These are phyloP conservation scores for Spinibarbus caldwelli DNA, from an alignment of 2,797 vertebrate species.

Conservation along the genomic window DNA sequence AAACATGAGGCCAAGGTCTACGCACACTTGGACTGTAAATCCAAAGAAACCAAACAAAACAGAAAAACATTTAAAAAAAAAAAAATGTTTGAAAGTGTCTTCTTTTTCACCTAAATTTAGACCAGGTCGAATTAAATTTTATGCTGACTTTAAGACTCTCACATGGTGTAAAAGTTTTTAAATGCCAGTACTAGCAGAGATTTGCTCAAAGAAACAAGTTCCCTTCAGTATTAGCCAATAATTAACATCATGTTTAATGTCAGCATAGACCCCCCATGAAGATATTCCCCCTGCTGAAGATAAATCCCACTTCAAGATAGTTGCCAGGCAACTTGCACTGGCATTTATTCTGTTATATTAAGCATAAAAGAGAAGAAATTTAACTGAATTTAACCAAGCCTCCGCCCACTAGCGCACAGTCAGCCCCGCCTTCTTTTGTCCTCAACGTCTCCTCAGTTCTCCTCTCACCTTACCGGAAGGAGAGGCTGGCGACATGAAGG, in stretches of 20 bases:
- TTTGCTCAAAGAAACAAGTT: slow-evolving; percentile 40
- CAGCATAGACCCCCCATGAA: slow-evolving; percentile 39
- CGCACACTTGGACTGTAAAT: not conserved
- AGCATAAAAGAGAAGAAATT: slow-evolving; percentile 6
- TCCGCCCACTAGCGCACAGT: not conserved
- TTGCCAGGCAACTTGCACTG: slow-evolving; percentile 55
- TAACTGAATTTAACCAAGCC: slow-evolving; percentile 6
- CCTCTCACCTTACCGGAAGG: not conserved
- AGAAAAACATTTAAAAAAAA: not conserved
- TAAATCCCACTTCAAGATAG: slow-evolving; percentile 35
- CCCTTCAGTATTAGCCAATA: slow-evolving; percentile 48
- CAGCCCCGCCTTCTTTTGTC: not conserved
- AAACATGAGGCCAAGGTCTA: slow-evolving; percentile 13
- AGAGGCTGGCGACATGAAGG: slow-evolving; percentile 1
- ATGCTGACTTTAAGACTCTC: not conserved
- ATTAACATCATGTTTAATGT: slow-evolving; percentile 57
- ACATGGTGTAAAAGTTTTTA: not conserved
- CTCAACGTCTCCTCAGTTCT: not conserved
- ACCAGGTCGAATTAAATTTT: not conserved
- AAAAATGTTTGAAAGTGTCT: slow-evolving; percentile 2
- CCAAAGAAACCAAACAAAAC: not conserved
- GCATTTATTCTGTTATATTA: slow-evolving; percentile 31
- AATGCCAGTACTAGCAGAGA: not conserved
- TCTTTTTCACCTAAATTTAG: not conserved
- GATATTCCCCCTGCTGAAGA: slow-evolving; percentile 38